A percentile compares a stretch with the other conserved stretches of the same genome.
Conservation (phyloP, 2,888 invertebrate species). For the Petrolisthes cinctipes region DNA sequence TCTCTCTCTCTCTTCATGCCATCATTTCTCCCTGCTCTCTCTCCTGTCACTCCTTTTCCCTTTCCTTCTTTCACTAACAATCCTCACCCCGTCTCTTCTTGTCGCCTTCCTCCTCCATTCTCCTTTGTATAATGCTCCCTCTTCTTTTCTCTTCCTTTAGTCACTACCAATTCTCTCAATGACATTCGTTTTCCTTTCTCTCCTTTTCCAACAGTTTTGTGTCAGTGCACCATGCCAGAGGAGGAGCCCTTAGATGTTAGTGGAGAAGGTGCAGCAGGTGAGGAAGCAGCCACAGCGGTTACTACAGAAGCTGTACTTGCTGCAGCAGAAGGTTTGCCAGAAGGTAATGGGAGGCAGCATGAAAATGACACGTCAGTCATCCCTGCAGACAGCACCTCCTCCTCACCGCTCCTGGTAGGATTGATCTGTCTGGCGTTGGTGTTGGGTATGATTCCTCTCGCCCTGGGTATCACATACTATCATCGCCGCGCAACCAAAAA, state of each 20-base stretch:
- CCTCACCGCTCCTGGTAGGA: constrained; percentile 53
- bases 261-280: neutral
- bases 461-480: constrained; percentile 69
- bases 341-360: constrained; percentile 9
- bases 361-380: constrained; percentile 39
- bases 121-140: too few relatives aligned
- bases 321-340: neutral
- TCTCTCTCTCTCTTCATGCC: too few relatives aligned
- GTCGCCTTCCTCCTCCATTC: too few relatives aligned
- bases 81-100: too few relatives aligned
- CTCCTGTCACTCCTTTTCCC: too few relatives aligned
- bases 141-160: neutral
- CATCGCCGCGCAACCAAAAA: constrained; percentile 38
- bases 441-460: constrained; percentile 69
- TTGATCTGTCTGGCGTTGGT: constrained; percentile 68
- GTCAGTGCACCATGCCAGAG: constrained; percentile 53
- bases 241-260: constrained; percentile 25
- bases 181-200: neutral
- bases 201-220: constrained; percentile 42
- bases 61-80: too few relatives aligned
- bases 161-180: too few relatives aligned
- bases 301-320: too few relatives aligned
- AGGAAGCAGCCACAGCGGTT: neutral
- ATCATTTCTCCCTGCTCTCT: too few relatives aligned
- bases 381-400: constrained; percentile 36